Evolutionary conservation across 1,140 invertebrate species (phyloP).

Genomic region (Bombus superbus): DNA sequence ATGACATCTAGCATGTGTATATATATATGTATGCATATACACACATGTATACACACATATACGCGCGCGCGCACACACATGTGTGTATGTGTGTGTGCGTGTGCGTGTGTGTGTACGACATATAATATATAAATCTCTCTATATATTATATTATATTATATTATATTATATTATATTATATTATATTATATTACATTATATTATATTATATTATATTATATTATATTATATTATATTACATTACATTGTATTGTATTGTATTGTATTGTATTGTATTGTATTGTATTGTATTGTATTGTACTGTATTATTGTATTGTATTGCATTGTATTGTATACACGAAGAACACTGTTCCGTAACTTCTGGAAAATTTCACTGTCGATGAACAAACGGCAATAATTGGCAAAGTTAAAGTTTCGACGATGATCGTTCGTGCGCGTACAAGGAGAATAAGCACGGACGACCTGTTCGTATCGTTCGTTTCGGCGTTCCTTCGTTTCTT

Average conservation of each 20-base stretch:
- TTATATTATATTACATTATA: neutral
- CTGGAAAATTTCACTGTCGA: slow-evolving; percentile 39
- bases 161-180: neutral
- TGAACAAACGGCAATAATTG: slow-evolving; percentile 54
- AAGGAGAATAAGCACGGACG: neutral
- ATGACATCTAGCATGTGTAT: slow-evolving; percentile 31
- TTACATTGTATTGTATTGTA: neutral
- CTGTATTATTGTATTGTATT: slow-evolving; percentile 1
- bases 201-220: neutral
- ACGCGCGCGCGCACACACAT: too few relatives aligned
- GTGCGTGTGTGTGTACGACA: neutral
- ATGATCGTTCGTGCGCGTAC: neutral
- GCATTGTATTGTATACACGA: slow-evolving; percentile 10
- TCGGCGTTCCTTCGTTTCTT: slow-evolving; percentile 31
- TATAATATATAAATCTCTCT: slow-evolving; percentile 32
- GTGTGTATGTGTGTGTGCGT: too few relatives aligned
- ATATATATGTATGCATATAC: neutral
- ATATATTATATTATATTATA: neutral
- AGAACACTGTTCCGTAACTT: slow-evolving; percentile 16
- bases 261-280: neutral
- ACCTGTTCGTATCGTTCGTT: neutral
- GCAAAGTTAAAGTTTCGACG: slow-evolving; percentile 25
- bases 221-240: neutral
- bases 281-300: neutral
- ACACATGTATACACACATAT: too few relatives aligned